Percentiles rank a stretch among this genome's conserved stretches.
Evolutionary conservation across 2,888 invertebrate species (phyloP).

Genomic region (Heliconius aoede): DNA sequence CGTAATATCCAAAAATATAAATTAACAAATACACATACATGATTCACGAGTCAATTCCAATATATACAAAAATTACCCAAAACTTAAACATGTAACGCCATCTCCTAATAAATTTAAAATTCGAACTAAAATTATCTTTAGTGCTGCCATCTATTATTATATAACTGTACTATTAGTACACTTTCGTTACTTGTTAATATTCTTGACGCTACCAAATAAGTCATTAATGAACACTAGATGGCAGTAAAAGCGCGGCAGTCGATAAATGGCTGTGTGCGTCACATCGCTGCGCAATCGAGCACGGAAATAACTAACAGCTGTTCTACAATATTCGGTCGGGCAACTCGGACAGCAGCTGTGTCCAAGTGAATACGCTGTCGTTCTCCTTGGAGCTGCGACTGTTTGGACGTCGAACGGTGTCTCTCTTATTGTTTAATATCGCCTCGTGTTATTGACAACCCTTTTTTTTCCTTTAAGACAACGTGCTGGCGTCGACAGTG

Average conservation of each 20-base stretch:
- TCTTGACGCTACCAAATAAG: background rate
- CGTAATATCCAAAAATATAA: background rate
- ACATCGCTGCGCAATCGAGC: constrained; percentile 78
- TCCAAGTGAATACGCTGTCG: constrained; percentile 65
- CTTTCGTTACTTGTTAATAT: background rate
- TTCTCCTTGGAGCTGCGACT: constrained; percentile 79
- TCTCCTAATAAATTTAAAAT: background rate
- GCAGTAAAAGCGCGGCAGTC: constrained; percentile 58
- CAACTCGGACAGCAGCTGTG: constrained; percentile 78
- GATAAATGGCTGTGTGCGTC: constrained; percentile 75
- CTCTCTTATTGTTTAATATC: constrained; percentile 74
- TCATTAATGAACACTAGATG: constrained; percentile 51
- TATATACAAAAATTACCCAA: background rate
- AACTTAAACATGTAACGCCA: background rate
- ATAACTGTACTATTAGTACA: background rate
- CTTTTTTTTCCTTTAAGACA: constrained; percentile 65
- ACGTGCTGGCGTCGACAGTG: constrained; percentile 70
- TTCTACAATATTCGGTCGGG: constrained; percentile 81
- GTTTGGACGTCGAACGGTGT: constrained; percentile 68
- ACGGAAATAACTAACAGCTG: constrained; percentile 83
- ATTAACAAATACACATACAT: background rate
- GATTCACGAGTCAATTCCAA: background rate
- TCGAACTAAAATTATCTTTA: background rate
- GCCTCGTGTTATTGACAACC: constrained; percentile 66
- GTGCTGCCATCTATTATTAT: constrained; percentile 25